These are phyloP conservation scores for Sesamia nonagrioides DNA, from an alignment of 1,140 invertebrate genomes.

Conservation along the genomic window DNA sequence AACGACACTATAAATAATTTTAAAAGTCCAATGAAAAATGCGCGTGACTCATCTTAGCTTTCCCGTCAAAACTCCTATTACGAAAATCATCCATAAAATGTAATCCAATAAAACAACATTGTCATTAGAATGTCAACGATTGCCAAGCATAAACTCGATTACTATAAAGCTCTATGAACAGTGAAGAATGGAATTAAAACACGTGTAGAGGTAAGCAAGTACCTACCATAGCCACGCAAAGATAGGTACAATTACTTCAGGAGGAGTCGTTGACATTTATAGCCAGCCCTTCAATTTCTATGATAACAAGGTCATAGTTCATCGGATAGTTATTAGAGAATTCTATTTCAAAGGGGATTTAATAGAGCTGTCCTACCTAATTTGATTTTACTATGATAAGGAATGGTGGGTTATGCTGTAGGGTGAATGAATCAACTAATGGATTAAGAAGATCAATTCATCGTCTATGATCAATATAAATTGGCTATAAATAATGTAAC, in stretches of 20 bases:
- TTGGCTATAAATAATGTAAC: too few relatives aligned
- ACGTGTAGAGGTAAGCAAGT: not conserved
- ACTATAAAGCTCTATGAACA: not conserved
- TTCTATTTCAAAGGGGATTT: not conserved
- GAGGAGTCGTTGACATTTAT: slow-evolving; percentile 37
- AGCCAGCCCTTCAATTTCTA: slow-evolving; percentile 22
- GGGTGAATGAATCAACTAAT: not conserved
- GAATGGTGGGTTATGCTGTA: not conserved
- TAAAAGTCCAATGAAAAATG: too few relatives aligned
- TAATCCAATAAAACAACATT: not conserved
- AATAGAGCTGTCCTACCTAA: not conserved
- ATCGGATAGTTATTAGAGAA: not conserved
- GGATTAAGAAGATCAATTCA: not conserved
- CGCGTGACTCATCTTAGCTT: too few relatives aligned
- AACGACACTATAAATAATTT: too few relatives aligned
- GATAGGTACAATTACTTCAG: slow-evolving; percentile 8
- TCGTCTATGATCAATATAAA: not conserved
- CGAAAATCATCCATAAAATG: too few relatives aligned
- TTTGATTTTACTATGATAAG: slow-evolving; percentile 6
- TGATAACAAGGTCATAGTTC: slow-evolving; percentile 28
- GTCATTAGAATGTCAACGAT: too few relatives aligned
- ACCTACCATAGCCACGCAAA: slow-evolving; percentile 18
- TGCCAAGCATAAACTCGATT: not conserved
- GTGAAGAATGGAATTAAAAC: not conserved
- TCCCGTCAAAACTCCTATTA: too few relatives aligned